Evolutionary conservation across 2,113 vertebrate species (phyloP).

Genomic region (Cyanistes caeruleus): DNA sequence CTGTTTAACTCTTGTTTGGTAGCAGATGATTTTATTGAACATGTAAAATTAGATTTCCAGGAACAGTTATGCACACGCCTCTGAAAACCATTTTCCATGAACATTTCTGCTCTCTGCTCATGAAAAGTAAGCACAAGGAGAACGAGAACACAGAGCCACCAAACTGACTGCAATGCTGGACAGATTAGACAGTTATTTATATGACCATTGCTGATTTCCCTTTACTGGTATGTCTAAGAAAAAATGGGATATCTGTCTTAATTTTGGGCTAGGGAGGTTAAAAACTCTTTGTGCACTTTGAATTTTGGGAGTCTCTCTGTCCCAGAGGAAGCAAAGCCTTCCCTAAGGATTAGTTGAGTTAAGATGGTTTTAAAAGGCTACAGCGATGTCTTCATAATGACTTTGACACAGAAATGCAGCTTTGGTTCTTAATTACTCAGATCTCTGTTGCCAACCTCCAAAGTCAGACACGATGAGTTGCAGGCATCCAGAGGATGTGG

Average conservation of each 20-base stretch:
- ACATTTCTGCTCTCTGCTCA: conserved; percentile 27
- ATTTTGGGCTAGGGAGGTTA: not conserved
- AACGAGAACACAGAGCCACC: not conserved
- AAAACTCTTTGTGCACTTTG: not conserved
- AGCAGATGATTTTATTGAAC: conserved; percentile 31
- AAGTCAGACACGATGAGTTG: not conserved
- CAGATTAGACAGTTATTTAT: not conserved
- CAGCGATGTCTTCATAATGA: not conserved
- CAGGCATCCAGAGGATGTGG: not conserved
- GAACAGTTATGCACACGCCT: not conserved
- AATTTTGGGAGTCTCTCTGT: not conserved
- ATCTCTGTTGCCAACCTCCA: not conserved
- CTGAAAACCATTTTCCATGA: conserved; percentile 47
- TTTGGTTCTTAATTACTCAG: conserved; percentile 22
- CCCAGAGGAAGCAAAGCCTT: not conserved
- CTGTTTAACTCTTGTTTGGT: not conserved
- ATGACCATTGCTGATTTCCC: not conserved
- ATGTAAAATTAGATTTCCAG: conserved; percentile 52
- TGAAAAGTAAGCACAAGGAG: not conserved
- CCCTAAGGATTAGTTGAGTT: not conserved
- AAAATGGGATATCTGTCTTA: not conserved
- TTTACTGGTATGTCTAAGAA: not conserved
- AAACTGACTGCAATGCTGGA: not conserved
- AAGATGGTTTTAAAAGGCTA: conserved; percentile 11
- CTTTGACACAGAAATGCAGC: conserved; percentile 22